Conservation (phyloP, 2,113 vertebrate species). For the Apus apus region DNA sequence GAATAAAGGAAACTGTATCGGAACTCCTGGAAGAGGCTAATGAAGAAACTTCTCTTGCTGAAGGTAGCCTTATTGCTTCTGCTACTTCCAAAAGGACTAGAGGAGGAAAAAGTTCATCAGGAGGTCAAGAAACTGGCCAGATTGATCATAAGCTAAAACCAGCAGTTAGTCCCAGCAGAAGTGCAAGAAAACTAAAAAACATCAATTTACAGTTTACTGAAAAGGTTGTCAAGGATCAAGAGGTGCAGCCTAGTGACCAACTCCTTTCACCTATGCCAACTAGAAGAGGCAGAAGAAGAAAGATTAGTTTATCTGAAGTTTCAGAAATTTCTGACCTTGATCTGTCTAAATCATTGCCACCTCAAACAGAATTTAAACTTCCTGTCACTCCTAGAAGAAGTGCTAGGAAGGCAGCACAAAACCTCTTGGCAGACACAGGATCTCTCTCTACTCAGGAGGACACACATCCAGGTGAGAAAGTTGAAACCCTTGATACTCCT, state of each 20-base stretch:
- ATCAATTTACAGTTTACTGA: constrained; percentile 65
- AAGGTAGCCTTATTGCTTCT: neutral
- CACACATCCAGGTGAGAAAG: neutral
- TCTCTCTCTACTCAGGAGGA: neutral
- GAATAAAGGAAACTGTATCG: constrained; percentile 23
- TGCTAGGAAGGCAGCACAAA: constrained; percentile 53
- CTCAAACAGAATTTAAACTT: constrained; percentile 32
- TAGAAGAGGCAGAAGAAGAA: constrained; percentile 74
- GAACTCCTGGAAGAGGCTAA: neutral
- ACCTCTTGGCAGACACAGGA: neutral
- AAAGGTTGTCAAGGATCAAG: constrained; percentile 48
- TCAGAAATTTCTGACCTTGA: constrained; percentile 45
- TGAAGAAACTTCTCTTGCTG: neutral
- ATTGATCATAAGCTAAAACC: constrained; percentile 16
- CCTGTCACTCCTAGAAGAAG: constrained; percentile 67
- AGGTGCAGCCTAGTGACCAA: constrained; percentile 29
- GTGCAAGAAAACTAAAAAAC: constrained; percentile 70
- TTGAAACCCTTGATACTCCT: constrained; percentile 5
- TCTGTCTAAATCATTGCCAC: neutral
- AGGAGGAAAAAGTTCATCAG: constrained; percentile 37
- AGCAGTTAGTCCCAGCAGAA: constrained; percentile 63
- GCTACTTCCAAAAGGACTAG: constrained; percentile 49
- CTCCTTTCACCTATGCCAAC: constrained; percentile 11
- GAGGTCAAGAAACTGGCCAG: constrained; percentile 28
- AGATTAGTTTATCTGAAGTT: constrained; percentile 1